Conservation (phyloP, 2,113 vertebrate genomes). For the Apodemus speciosus region DNA sequence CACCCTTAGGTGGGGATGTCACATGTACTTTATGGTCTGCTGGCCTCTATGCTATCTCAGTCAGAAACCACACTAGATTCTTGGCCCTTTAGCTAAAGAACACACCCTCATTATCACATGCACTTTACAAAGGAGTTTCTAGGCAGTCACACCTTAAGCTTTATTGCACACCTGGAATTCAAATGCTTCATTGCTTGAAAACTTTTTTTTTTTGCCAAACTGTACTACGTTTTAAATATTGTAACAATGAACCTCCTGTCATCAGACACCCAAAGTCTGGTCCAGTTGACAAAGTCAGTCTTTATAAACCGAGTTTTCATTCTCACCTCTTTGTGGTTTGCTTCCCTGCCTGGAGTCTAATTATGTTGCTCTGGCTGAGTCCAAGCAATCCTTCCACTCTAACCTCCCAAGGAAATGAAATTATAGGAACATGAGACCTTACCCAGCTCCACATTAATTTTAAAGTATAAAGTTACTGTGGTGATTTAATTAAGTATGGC, state of each 20-base stretch:
- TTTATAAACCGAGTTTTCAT: not conserved
- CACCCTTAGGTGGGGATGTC: not conserved
- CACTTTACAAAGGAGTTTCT: not conserved
- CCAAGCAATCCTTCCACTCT: not conserved
- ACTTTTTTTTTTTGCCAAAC: not conserved
- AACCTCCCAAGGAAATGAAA: not conserved
- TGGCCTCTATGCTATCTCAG: not conserved
- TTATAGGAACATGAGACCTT: not conserved
- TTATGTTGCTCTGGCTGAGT: not conserved
- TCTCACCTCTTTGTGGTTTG: not conserved
- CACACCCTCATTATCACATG: not conserved
- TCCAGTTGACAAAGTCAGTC: not conserved
- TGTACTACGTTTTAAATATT: not conserved
- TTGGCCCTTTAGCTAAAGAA: not conserved
- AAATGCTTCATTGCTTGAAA: not conserved
- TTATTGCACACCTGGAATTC: not conserved
- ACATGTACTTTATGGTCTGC: not conserved
- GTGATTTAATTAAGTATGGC: not conserved
- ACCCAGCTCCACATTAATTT: slow-evolving; percentile 1
- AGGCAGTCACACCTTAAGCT: not conserved
- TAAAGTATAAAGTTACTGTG: slow-evolving; percentile 28
- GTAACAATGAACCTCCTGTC: not conserved
- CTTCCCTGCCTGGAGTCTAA: too few species aligned
- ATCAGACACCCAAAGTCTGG: not conserved
- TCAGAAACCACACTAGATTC: not conserved